Conservation (phyloP, 2,113 vertebrate species). For the Periophthalmus modestus region DNA sequence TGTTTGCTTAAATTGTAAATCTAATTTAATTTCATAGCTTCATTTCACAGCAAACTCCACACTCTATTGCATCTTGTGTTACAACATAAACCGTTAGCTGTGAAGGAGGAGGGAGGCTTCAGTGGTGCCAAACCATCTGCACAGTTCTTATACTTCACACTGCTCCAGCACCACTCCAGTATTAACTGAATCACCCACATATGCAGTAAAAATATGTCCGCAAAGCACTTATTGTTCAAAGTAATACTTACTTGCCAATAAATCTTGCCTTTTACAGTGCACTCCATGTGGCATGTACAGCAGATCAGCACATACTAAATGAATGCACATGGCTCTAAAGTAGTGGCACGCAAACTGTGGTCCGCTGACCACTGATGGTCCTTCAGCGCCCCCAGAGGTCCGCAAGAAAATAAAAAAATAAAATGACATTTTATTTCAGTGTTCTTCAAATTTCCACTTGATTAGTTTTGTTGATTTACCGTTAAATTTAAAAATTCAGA, state of each 20-base stretch:
- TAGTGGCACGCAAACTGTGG: too few relatives aligned
- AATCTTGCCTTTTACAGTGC: background rate
- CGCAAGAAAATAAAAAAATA: too few relatives aligned
- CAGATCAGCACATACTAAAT: constrained; percentile 13
- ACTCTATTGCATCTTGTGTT: constrained; percentile 9
- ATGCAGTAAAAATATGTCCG: constrained; percentile 49
- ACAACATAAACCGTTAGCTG: constrained; percentile 12
- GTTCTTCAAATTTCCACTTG: too few relatives aligned
- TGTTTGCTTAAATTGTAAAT: background rate
- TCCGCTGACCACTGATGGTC: too few relatives aligned
- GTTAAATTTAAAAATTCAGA: too few relatives aligned
- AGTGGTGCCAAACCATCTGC: constrained; percentile 37
- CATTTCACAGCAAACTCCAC: background rate
- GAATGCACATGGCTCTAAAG: constrained; percentile 10
- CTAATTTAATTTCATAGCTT: background rate
- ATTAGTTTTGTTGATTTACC: too few relatives aligned
- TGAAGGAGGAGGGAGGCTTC: constrained; percentile 16
- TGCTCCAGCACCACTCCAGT: constrained; percentile 30
- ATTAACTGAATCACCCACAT: constrained; percentile 40
- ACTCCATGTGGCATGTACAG: constrained; percentile 12
- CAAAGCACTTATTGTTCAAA: constrained; percentile 37
- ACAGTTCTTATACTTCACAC: constrained; percentile 38
- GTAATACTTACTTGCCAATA: constrained; percentile 18
- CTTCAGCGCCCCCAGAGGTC: too few relatives aligned
- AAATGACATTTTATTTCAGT: too few relatives aligned